Evolutionary conservation across 2,888 invertebrate genomes (phyloP).

Genomic region (Dysmachus trigonus): DNA sequence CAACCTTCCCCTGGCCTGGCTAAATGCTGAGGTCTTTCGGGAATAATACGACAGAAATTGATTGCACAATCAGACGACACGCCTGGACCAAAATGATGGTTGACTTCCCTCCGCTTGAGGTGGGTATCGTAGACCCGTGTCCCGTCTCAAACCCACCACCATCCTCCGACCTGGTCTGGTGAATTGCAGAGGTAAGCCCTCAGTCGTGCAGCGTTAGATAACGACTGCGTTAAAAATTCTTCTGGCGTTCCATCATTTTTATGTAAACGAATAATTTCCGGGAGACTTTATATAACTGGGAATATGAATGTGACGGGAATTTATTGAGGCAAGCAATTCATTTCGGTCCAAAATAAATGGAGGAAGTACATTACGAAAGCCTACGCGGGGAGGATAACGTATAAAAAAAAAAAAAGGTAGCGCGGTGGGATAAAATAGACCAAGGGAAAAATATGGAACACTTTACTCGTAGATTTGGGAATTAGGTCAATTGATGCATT

Average conservation of each 20-base stretch:
- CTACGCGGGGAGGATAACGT: not conserved
- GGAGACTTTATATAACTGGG: not conserved
- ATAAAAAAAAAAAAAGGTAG: not conserved
- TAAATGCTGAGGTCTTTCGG: not conserved
- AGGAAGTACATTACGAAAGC: not conserved
- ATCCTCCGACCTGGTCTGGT: too few species aligned
- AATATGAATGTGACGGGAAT: slow-evolving; percentile 18
- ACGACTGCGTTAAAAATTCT: not conserved
- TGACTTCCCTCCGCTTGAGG: not conserved
- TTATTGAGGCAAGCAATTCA: not conserved
- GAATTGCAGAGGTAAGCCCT: not conserved
- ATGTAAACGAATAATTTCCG: slow-evolving; percentile 17
- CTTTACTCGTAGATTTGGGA: too few species aligned
- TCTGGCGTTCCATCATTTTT: not conserved
- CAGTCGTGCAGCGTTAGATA: not conserved
- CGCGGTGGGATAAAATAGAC: too few species aligned
- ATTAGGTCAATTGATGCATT: too few species aligned
- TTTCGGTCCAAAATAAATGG: not conserved
- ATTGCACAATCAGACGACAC: slow-evolving; percentile 29
- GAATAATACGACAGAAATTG: slow-evolving; percentile 32
- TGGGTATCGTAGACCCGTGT: too few species aligned
- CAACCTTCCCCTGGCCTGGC: not conserved
- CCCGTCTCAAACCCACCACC: not conserved
- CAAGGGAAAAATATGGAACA: too few species aligned
- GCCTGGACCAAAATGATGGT: slow-evolving; percentile 13